phyloP scores from a whole-genome alignment of 2,797 vertebrate genomes.

The Valencia hispanica region DNA sequence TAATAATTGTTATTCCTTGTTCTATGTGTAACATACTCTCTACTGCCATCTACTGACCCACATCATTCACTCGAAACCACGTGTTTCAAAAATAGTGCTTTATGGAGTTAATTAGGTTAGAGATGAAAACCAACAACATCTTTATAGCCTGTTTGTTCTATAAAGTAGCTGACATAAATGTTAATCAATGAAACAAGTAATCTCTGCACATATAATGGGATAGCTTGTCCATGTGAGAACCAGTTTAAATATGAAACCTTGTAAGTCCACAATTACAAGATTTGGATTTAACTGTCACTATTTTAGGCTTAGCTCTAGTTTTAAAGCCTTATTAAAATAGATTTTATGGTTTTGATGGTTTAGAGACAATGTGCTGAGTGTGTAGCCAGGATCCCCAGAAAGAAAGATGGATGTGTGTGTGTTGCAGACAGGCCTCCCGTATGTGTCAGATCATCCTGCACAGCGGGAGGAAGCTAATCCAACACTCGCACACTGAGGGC shows the following conservation, averaged over 20 bases:
- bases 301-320: background rate
- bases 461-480: slow-evolving; percentile 60
- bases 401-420: slow-evolving; percentile 18
- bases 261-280: background rate
- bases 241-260: background rate
- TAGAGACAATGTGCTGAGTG: background rate
- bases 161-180: slow-evolving; percentile 30
- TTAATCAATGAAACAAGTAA: slow-evolving; percentile 31
- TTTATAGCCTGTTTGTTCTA: background rate
- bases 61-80: background rate
- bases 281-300: background rate
- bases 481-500: slow-evolving; percentile 46
- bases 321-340: background rate
- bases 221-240: background rate
- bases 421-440: slow-evolving; percentile 45
- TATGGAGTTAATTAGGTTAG: background rate
- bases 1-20: background rate
- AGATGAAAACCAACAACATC: background rate
- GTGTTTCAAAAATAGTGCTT: background rate
- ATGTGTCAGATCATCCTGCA: slow-evolving; percentile 61
- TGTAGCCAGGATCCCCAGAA: slow-evolving; percentile 10
- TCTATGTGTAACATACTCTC: background rate
- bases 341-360: background rate
- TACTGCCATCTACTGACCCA: background rate
- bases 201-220: slow-evolving; percentile 16